Conservation (phyloP, 2,113 vertebrate species). For the Cacatua alba region DNA sequence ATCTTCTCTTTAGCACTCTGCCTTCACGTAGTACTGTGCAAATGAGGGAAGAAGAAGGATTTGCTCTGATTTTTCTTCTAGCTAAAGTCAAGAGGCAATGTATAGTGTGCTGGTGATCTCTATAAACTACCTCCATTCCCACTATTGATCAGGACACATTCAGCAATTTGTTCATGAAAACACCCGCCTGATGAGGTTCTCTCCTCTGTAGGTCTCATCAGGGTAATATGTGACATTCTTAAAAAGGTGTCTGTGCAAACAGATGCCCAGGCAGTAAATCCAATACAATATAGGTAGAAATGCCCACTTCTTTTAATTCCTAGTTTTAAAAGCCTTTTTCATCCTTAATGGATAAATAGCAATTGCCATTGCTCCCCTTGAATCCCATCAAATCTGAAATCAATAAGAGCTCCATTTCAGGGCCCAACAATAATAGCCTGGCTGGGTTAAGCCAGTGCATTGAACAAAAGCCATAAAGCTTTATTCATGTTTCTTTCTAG, state of each 20-base stretch:
- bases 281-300: neutral
- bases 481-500: neutral
- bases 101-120: neutral
- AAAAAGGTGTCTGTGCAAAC: constrained; percentile 5
- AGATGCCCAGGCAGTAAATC: constrained; percentile 18
- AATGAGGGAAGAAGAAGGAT: neutral
- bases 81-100: neutral
- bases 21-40: neutral
- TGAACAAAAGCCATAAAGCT: constrained; percentile 47
- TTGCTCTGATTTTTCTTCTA: neutral
- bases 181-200: neutral
- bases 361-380: constrained; percentile 32
- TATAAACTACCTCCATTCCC: neutral
- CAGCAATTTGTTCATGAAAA: constrained; percentile 18
- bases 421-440: neutral
- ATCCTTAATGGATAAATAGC: constrained; percentile 41
- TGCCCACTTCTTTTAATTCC: constrained; percentile 1
- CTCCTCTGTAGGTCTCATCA: neutral
- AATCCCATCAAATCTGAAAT: constrained; percentile 56
- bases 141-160: neutral
- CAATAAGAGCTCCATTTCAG: constrained; percentile 43
- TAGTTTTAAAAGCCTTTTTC: constrained; percentile 43
- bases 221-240: neutral
- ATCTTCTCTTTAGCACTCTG: neutral
- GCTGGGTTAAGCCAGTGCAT: neutral